Base-by-base conservation (phyloP, 2,797 vertebrate genomes). In the Sebastes vulpes region DNA sequence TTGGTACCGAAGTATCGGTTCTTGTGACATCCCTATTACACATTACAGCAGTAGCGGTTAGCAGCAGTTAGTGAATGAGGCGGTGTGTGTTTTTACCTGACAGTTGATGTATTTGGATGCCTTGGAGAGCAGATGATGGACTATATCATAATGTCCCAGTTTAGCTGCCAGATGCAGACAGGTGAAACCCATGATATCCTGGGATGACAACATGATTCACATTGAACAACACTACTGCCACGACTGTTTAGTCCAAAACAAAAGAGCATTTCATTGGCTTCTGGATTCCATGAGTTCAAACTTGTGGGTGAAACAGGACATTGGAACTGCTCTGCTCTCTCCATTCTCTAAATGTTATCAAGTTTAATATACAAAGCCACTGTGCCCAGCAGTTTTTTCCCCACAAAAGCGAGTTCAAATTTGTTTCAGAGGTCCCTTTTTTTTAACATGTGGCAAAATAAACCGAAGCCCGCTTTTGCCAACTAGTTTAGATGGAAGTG, bases 111-210 rank as follows among this genome's bases (percentile, higher is more conserved):
- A 95, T 95, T 97, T 97, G 53, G 97, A 96, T 25, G 97, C 96
- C 0, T 96, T 97, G 53, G 97, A 96, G 23, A 99, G 95, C 56
- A 99, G 96, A 77, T 98, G 97, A 85, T 97, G 96, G 52, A 98
- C 94, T 3, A 98, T 93, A 0, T 97, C 96, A 0, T 95, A 96
- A 93, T 99, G 97, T 46, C 98, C 98, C 88, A 98, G 97, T 96
- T 99, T 99, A 86, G 98, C 97, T 53, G 98, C 98, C 96, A 99
- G 92, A 92, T 99, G 98, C 90, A 99, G 92, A 85, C 98, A 99
- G 0, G 98, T 98, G 73, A 98, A 99, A 54, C 98, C 98, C 83
- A 97, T 97, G 0, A 96, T 93, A 10, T 99, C 98, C 98, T 99
- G 92, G 12, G 54, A 90, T 26, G 67, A 85, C 57, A 66, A 79